A percentile compares a stretch with the other conserved stretches of the same genome.
phyloP scores from a whole-genome alignment of 2,113 vertebrate species.

The Oryzias curvinotus region DNA sequence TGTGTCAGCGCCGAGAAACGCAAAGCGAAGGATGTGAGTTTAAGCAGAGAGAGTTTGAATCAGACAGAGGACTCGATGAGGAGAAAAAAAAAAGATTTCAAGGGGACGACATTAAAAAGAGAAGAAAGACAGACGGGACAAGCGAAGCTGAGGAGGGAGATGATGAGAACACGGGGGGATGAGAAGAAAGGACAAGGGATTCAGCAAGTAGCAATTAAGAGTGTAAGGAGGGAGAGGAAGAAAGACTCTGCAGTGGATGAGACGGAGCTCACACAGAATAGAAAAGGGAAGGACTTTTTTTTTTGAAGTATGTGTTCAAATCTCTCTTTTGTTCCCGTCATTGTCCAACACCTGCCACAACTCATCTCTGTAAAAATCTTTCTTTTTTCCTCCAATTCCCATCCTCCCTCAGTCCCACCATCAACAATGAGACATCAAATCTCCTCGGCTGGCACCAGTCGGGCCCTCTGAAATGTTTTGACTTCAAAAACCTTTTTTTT shows the following conservation, averaged over 20 bases:
- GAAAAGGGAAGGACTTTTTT: constrained; percentile 49
- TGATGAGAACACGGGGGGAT: constrained; percentile 61
- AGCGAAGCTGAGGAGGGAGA: constrained; percentile 49
- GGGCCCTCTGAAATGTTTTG: constrained; percentile 30
- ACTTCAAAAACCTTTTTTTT: constrained; percentile 15
- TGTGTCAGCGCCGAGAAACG: constrained; percentile 35
- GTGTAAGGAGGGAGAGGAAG: constrained; percentile 60
- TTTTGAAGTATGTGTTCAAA: constrained; percentile 64
- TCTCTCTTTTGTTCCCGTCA: constrained; percentile 59
- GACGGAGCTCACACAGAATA: constrained; percentile 57
- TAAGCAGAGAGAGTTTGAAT: constrained; percentile 37
- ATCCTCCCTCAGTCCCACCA: constrained; percentile 33
- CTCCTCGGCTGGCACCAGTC: constrained; percentile 22
- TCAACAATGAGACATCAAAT: constrained; percentile 45
- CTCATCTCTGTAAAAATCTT: constrained; percentile 49
- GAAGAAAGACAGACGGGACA: constrained; percentile 56
- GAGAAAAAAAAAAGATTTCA: constrained; percentile 22
- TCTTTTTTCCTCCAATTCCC: constrained; percentile 16
- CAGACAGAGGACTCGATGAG: constrained; percentile 15
- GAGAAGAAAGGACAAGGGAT: constrained; percentile 70
- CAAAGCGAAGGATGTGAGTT: constrained; percentile 47
- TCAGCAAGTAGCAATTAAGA: constrained; percentile 69
- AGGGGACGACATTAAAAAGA: constrained; percentile 55
- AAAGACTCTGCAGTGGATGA: constrained; percentile 52
- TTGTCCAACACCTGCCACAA: constrained; percentile 67